Base-by-base conservation (phyloP, 2,113 vertebrate genomes). In the Rana temporaria region DNA sequence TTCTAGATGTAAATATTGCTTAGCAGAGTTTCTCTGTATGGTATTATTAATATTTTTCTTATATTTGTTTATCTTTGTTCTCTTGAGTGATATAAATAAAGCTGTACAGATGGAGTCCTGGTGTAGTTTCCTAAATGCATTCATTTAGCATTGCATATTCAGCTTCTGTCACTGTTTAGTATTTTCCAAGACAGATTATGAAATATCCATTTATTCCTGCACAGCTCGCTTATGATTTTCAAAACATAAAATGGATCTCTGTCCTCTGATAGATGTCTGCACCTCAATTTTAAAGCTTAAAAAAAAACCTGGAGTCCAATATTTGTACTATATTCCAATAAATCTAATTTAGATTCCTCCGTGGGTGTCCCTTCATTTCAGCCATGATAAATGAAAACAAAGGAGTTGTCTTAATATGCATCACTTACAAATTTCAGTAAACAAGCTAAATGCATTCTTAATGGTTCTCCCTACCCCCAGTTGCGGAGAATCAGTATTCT, bases 381-480 rank as follows among this genome's bases (percentile, higher is more conserved):
- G 30, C 34, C 32, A 68, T 60, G 71, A 68, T 83, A 68, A 76
- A 83, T 83, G 81, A 83, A 76, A 68, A 76, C 48, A 68, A 76
- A 68, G 38, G 80, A 57, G 42, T 15, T 22, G 9, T 55, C 30
- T 19, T 75, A 75, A 75, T 83, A 83, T 60, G 81, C 72, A 26
- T 11, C 63, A 75, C 71, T 82, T 67, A 55, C 72, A 83, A 34
- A 83, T 83, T 76, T 62, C 52, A 42, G 76, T 75, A 68, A 75
- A 83, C 81, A 76, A 76, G 68, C 71, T 68, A 82, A 76, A 76
- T 76, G 63, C 53, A 57, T 76, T 65, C 71, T 68, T 83, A 76
- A 68, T 74, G 73, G 48, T 59, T 59, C 62, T 42, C 42, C 64
- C 53, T 67, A 14, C 81, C 34, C 48, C 57, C 53, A 76, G 66